Evolutionary conservation across 1,140 invertebrate species (phyloP).

Genomic region (Sycophaga agraensis): DNA sequence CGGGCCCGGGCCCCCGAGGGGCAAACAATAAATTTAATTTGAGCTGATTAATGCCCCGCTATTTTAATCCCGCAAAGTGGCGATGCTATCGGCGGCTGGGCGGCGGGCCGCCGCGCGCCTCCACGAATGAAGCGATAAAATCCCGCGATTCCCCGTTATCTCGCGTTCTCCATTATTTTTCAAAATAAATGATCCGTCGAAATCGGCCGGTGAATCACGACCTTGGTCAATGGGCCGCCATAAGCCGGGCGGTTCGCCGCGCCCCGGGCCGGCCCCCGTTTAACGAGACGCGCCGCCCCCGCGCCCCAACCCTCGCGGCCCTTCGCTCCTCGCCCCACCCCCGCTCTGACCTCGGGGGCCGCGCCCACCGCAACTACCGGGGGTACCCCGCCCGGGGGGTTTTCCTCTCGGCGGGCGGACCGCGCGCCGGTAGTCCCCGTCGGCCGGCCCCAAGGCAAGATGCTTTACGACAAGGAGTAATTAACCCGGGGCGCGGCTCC

Average conservation of each 20-base stretch:
- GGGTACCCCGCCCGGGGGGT: too few relatives aligned
- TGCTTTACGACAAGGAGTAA: constrained; percentile 28
- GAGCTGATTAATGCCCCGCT: constrained; percentile 16
- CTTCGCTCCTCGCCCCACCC: background rate
- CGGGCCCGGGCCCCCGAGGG: too few relatives aligned
- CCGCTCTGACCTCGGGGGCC: background rate
- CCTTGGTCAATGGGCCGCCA: constrained; percentile 17
- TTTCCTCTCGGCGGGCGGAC: too few relatives aligned
- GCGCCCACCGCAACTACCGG: too few relatives aligned
- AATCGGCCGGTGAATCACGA: constrained; percentile 12
- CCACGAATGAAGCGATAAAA: constrained; percentile 13
- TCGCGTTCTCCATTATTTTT: constrained; percentile 13
- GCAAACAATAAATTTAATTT: constrained; percentile 12
- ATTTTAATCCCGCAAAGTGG: constrained; percentile 15
- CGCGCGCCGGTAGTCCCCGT: too few relatives aligned
- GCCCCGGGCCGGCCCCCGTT: too few relatives aligned
- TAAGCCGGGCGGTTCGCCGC: too few relatives aligned
- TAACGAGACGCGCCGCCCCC: constrained; percentile 13
- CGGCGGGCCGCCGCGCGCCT: background rate
- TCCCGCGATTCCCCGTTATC: constrained; percentile 11
- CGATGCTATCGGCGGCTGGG: background rate
- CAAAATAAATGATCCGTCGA: constrained; percentile 13
- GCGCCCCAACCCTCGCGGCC: background rate
- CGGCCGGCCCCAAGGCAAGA: too few relatives aligned
- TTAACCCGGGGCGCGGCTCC: constrained; percentile 30